Evolutionary conservation across 2,113 vertebrate genomes (phyloP).

Genomic region (Heteronetta atricapilla): DNA sequence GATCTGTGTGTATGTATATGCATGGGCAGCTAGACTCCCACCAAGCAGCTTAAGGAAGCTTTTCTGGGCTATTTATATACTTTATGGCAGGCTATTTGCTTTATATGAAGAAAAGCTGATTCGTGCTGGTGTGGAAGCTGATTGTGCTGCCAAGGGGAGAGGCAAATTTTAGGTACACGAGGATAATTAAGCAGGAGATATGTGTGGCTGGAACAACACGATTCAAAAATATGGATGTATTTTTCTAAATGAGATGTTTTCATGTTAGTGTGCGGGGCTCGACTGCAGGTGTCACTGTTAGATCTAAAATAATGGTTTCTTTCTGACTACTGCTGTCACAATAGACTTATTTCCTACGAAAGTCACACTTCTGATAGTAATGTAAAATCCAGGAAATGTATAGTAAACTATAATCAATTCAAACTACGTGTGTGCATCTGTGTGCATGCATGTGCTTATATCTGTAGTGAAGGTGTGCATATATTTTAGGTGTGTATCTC

Average conservation of each 20-base stretch:
- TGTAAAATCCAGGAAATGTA: not conserved
- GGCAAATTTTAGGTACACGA: not conserved
- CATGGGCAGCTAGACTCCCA: conserved; percentile 4
- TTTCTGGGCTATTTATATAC: conserved; percentile 22
- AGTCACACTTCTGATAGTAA: not conserved
- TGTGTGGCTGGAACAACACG: not conserved
- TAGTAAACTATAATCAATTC: not conserved
- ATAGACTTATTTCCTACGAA: not conserved
- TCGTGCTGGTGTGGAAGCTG: conserved; percentile 39
- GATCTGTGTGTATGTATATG: not conserved
- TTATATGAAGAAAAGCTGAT: conserved; percentile 37
- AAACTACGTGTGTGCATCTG: not conserved
- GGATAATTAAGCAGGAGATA: conserved; percentile 26
- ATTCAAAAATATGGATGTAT: not conserved
- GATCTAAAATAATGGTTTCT: conserved; percentile 68
- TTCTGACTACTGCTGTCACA: not conserved
- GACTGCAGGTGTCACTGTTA: conserved; percentile 83
- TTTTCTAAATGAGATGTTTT: not conserved
- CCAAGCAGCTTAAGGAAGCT: not conserved
- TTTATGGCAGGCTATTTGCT: conserved; percentile 10
- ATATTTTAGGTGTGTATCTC: not conserved
- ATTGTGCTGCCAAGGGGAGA: conserved; percentile 21
- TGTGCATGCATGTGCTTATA: not conserved
- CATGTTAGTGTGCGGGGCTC: not conserved
- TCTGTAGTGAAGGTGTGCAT: accelerated